Evolutionary conservation across 2,888 invertebrate species (phyloP), one percentile per base, ranked within the genome.

Genomic region (Dione juno): DNA sequence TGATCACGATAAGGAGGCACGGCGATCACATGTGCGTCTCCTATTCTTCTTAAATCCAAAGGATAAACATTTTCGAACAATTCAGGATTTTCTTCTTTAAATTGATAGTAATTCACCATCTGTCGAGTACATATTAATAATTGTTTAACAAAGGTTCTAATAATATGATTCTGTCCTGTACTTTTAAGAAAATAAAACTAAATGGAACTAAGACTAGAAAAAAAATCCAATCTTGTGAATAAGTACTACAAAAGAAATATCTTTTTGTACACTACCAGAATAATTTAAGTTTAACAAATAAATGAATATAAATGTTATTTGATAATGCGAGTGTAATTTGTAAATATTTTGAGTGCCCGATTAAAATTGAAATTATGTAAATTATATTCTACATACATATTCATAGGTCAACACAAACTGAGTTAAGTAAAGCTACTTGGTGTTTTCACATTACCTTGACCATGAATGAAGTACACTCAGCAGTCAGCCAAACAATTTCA

Each of bases 1-100:
- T 96, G 96, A 75, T 97, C 97, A 41, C 95, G 93, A 81, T 97
- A 97, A 0, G 96, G 96, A 0, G 96, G 95, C 3, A 96, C 96
- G 0, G 95, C 94, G 54, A 97, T 90, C 3, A 97, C 92, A 73
- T 95, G 94, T 10, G 95, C 94, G 19, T 96, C 95, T 0, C 96
- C 96, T 10, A 97, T 93, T 70, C 88, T 90, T 41, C 93, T 89
- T 76, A 97, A 86, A 57, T 95, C 94, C 67, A 95, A 76, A 0
- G 96, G 96, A 72, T 94, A 94, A 0, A 97, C 94, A 74, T 95
- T 94, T 71, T 95, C 94, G 76, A 95, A 95, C 71, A 95, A 92
- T 58, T 95, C 94, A 3, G 95, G 95, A 81, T 97, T 95, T 16
- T 95, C 94, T 80, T 96, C 95, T 79, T 95, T 96, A 83, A 97